phyloP scores from a whole-genome alignment of 1,140 invertebrate species.

The Lepidurus apus region DNA sequence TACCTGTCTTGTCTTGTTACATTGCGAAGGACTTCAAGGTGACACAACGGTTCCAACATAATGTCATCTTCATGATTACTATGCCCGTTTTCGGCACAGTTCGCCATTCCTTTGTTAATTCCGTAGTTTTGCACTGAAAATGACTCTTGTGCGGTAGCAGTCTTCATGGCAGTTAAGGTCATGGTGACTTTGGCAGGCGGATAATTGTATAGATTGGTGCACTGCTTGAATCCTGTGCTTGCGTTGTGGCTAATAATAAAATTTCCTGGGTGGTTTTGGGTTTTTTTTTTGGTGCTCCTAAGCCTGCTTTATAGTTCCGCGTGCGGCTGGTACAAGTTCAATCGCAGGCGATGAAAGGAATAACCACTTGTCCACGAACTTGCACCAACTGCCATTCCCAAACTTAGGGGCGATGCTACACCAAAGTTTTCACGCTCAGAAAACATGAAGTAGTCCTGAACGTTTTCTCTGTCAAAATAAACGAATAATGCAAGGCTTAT shows the following conservation, averaged over 20 bases:
- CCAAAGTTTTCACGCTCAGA: background rate
- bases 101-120: background rate
- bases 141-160: background rate
- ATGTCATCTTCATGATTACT: conserved; percentile 2
- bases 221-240: background rate
- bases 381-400: conserved; percentile 8
- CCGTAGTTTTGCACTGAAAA: background rate
- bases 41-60: background rate
- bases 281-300: background rate
- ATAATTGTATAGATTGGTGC: background rate
- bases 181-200: background rate
- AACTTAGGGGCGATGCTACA: background rate
- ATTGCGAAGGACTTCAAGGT: background rate
- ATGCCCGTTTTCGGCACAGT: background rate
- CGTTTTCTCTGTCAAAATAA: background rate
- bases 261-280: background rate
- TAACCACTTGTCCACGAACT: background rate
- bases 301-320: conserved; percentile 9
- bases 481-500: background rate
- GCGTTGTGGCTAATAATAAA: background rate
- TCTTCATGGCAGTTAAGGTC: conserved; percentile 2
- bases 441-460: conserved; percentile 19
- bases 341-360: background rate
- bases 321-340: conserved; percentile 7
- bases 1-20: conserved; percentile 1